A percentile compares a stretch with the other conserved stretches of the same genome.
phyloP scores from a whole-genome alignment of 2,888 invertebrate genomes.

The Caenorhabditis sp. region DNA sequence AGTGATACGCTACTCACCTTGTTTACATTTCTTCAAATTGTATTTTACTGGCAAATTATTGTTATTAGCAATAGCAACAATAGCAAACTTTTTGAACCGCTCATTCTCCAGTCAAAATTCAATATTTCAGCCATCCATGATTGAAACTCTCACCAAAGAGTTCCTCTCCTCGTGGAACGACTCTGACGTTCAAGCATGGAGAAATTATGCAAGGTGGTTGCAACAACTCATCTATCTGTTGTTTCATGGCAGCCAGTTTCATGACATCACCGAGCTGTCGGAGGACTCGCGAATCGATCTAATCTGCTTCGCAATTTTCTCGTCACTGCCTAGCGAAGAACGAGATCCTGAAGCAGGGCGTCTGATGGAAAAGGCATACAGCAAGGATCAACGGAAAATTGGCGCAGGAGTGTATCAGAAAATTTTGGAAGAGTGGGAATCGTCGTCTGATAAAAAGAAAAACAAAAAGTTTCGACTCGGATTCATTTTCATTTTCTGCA shows the following conservation, averaged over 20 bases:
- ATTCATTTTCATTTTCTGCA: constrained; percentile 19
- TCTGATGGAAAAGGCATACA: constrained; percentile 3
- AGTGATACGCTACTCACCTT: too few relatives aligned
- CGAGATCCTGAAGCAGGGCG: too few relatives aligned
- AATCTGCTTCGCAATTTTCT: constrained; percentile 21
- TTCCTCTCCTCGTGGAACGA: not conserved
- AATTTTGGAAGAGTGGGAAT: not conserved
- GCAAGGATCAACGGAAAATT: not conserved
- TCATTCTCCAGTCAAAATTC: too few relatives aligned
- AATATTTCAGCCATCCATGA: not conserved
- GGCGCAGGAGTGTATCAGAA: not conserved
- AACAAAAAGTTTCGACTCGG: not conserved
- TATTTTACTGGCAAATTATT: too few relatives aligned
- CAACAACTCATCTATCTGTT: not conserved
- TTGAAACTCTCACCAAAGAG: not conserved
- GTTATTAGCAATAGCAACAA: too few relatives aligned
- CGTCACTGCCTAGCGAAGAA: not conserved
- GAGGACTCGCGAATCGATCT: not conserved
- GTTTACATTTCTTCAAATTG: too few relatives aligned
- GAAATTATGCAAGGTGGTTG: not conserved
- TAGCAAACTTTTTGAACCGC: too few relatives aligned
- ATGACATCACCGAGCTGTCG: not conserved
- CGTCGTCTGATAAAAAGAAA: not conserved
- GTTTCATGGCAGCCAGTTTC: not conserved
- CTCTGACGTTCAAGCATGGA: not conserved